Conservation (phyloP, 2,797 vertebrate genomes). For the Simalia tracyae region DNA sequence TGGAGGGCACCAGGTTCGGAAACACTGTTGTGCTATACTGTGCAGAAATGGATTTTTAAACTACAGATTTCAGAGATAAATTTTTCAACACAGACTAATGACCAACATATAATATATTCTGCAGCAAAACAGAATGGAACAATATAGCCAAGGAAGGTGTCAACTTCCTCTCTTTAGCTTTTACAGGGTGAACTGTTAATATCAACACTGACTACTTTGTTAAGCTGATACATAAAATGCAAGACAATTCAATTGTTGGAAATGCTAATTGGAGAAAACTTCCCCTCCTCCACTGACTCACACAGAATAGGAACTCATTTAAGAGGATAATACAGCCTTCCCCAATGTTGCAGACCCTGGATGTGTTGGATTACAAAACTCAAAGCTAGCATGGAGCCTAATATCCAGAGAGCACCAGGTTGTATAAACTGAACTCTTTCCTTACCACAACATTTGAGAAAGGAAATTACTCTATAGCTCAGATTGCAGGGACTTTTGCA, state of each 20-base stretch:
- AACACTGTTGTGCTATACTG: slow-evolving; percentile 36
- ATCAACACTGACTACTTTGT: slow-evolving; percentile 33
- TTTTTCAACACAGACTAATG: slow-evolving; percentile 57
- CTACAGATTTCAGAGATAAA: slow-evolving; percentile 62
- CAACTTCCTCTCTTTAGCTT: slow-evolving; percentile 66
- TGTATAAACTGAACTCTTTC: not conserved
- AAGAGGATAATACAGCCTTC: not conserved
- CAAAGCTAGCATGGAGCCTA: not conserved
- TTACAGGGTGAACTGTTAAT: slow-evolving; percentile 51
- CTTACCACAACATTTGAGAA: not conserved
- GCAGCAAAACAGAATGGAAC: slow-evolving; percentile 56
- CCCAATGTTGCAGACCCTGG: not conserved
- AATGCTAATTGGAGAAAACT: not conserved
- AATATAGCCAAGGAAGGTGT: slow-evolving; percentile 60
- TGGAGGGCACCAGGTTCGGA: not conserved
- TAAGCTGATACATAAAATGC: not conserved
- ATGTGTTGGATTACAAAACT: not conserved
- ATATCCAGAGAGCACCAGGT: not conserved
- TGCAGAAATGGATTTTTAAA: slow-evolving; percentile 31
- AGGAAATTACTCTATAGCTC: not conserved
- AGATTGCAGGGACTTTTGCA: not conserved
- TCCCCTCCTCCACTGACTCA: not conserved
- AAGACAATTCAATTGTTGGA: not conserved
- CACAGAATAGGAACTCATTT: not conserved
- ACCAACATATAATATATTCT: slow-evolving; percentile 26